These are phyloP conservation scores for Dunckerocampus dactyliophorus DNA, from an alignment of 2,113 vertebrate species.

Conservation along the genomic window DNA sequence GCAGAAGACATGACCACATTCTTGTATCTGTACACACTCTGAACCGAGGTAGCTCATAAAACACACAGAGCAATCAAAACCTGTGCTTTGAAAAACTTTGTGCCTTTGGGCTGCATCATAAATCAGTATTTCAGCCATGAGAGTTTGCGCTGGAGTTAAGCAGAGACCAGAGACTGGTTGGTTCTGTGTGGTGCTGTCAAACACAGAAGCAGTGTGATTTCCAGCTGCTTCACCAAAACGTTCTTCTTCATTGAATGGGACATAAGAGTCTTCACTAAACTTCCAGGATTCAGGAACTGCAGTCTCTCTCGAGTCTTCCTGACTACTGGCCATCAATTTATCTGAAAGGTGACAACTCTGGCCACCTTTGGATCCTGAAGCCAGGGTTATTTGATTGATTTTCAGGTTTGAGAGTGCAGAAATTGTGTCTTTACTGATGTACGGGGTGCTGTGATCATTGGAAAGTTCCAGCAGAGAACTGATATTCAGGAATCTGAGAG, in stretches of 20 bases:
- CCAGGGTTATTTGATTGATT: background rate
- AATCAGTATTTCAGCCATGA: constrained; percentile 81
- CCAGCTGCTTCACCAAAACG: constrained; percentile 3
- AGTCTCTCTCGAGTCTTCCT: background rate
- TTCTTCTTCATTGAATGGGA: background rate
- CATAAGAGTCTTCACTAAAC: background rate
- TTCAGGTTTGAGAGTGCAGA: background rate
- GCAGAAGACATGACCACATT: constrained; percentile 85
- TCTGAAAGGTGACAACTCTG: background rate
- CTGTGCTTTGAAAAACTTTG: constrained; percentile 76
- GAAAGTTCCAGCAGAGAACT: constrained; percentile 74
- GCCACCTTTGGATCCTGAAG: background rate
- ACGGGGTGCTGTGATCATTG: constrained; percentile 21
- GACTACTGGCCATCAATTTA: background rate
- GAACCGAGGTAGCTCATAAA: constrained; percentile 78
- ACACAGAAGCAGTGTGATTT: background rate
- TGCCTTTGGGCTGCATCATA: constrained; percentile 77
- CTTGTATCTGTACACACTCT: constrained; percentile 75
- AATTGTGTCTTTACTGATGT: background rate
- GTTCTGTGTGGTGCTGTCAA: too few relatives aligned
- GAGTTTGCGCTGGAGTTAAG: constrained; percentile 65
- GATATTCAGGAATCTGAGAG: constrained; percentile 79
- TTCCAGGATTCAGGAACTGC: background rate
- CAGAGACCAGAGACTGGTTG: constrained; percentile 23
- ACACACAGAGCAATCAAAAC: constrained; percentile 82